A percentile compares a stretch with the other conserved stretches of the same genome.
phyloP scores from a whole-genome alignment of 2,113 vertebrate genomes.

The Laticauda laticaudata region DNA sequence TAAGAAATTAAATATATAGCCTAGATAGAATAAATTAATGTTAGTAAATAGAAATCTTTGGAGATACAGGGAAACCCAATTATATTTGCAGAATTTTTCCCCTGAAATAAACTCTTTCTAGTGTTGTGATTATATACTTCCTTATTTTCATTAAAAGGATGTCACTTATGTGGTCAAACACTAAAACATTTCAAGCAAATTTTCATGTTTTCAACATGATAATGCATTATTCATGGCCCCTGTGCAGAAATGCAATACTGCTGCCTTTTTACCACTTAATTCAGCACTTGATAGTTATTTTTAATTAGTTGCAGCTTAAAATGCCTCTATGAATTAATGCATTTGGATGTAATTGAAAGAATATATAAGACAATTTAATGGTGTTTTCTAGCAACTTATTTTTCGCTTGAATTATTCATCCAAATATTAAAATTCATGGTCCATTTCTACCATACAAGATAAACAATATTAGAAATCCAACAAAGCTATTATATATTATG shows the following conservation, averaged over 20 bases:
- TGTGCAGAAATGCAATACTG: not conserved
- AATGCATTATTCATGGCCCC: not conserved
- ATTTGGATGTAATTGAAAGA: not conserved
- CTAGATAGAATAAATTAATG: not conserved
- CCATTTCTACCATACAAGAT: not conserved
- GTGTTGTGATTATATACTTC: not conserved
- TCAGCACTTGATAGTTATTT: not conserved
- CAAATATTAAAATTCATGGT: not conserved
- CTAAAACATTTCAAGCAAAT: not conserved
- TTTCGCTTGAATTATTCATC: not conserved
- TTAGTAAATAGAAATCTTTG: not conserved
- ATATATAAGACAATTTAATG: not conserved
- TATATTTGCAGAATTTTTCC: not conserved
- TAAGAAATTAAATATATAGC: not conserved
- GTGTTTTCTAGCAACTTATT: not conserved
- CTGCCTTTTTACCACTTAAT: not conserved
- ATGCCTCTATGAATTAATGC: not conserved
- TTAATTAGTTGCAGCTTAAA: not conserved
- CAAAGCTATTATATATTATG: not conserved
- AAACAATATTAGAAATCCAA: not conserved
- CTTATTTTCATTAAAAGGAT: not conserved
- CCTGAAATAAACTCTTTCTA: not conserved
- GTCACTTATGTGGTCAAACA: not conserved
- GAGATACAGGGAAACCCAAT: slow-evolving; percentile 21
- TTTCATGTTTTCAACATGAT: not conserved